Evolutionary conservation across 2,113 vertebrate genomes (phyloP).

Genomic region (Hippocampus barbouri): DNA sequence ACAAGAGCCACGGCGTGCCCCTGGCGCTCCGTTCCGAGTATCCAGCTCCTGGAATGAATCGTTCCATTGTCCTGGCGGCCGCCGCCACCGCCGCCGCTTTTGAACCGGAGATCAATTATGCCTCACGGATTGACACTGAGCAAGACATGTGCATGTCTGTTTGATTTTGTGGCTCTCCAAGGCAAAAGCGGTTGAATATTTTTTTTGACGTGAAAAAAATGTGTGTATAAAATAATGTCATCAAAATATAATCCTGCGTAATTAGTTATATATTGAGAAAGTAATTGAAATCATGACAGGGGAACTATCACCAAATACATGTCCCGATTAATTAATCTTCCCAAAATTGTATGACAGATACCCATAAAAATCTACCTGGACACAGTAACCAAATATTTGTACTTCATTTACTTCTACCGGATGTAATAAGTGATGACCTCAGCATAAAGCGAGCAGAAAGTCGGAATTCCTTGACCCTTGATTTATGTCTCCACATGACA

Average conservation of each 20-base stretch:
- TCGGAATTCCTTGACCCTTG: not conserved
- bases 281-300: no score
- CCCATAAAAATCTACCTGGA: no score
- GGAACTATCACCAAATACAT: no score
- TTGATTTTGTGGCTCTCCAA: conserved; percentile 13
- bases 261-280: no score
- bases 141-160: conserved; percentile 21
- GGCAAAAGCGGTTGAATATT: conserved; percentile 11
- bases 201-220: not conserved
- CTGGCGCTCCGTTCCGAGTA: conserved; percentile 49
- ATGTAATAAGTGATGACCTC: not conserved
- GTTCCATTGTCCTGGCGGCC: conserved; percentile 62
- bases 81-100: conserved; percentile 29
- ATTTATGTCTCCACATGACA: not conserved
- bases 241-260: no score
- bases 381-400: not conserved
- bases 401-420: not conserved
- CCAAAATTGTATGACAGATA: no score
- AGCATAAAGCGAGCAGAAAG: not conserved
- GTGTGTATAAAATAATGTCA: no score
- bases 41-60: conserved; percentile 53
- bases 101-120: conserved; percentile 49
- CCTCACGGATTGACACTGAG: conserved; percentile 30
- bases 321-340: no score
- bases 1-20: conserved; percentile 54